phyloP scores from a whole-genome alignment of 1,140 invertebrate genomes.

The Heliconius himera region DNA sequence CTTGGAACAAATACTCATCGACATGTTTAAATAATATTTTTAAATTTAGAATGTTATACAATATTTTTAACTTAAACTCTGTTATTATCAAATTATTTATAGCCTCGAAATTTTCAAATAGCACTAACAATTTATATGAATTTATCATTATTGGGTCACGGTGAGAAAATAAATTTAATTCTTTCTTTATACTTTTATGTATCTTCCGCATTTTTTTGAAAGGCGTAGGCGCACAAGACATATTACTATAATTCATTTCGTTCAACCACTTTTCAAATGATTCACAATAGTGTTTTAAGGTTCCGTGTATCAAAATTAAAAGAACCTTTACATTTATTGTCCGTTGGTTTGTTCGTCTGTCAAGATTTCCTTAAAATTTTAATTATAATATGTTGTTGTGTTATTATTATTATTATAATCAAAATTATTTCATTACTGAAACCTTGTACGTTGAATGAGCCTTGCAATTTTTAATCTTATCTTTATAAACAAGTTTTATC shows the following conservation, averaged over 20 bases:
- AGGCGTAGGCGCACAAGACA: not conserved
- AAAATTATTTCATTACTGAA: conserved; percentile 6
- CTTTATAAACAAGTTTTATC: conserved; percentile 34
- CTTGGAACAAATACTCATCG: not conserved
- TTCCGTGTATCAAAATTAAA: not conserved
- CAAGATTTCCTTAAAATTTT: not conserved
- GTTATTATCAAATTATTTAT: not conserved
- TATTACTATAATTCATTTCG: not conserved
- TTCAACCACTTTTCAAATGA: not conserved
- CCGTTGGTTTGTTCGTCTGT: not conserved
- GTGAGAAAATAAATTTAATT: not conserved
- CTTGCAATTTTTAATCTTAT: conserved; percentile 48
- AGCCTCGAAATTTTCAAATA: not conserved
- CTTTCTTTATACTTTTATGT: not conserved
- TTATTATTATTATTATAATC: too few species aligned
- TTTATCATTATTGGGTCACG: not conserved
- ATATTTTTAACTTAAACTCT: too few species aligned
- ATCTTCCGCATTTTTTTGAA: not conserved
- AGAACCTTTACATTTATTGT: not conserved
- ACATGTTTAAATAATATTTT: not conserved
- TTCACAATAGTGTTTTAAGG: not conserved
- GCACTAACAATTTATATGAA: not conserved
- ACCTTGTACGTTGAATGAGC: conserved; percentile 40
- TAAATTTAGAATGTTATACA: too few species aligned
- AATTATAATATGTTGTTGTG: too few species aligned